Conservation (phyloP, 2,888 invertebrate genomes). For the Plusia festucae region DNA sequence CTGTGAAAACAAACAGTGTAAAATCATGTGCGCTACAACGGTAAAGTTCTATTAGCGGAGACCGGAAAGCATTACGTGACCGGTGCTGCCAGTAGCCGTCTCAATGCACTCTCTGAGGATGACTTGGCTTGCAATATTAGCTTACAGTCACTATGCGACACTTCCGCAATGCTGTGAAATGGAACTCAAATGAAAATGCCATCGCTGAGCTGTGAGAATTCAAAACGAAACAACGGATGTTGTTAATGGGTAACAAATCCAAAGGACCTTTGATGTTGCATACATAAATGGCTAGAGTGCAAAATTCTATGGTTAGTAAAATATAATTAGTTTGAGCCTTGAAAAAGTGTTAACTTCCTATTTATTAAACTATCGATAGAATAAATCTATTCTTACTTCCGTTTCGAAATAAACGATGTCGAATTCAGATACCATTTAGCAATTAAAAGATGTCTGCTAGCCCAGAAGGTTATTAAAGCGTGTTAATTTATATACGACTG, state of each 20-base stretch:
- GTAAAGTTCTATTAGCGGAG: constrained; percentile 73
- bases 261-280: constrained; percentile 40
- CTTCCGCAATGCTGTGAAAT: constrained; percentile 52
- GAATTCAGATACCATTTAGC: constrained; percentile 3
- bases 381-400: not conserved
- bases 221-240: constrained; percentile 21
- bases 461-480: constrained; percentile 4
- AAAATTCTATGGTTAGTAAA: constrained; percentile 30
- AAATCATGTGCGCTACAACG: constrained; percentile 60
- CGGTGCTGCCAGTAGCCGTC: constrained; percentile 62
- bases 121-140: constrained; percentile 55
- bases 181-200: constrained; percentile 36
- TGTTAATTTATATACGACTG: not conserved
- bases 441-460: constrained; percentile 4
- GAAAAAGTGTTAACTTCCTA: constrained; percentile 25
- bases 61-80: constrained; percentile 80
- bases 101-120: constrained; percentile 61
- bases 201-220: constrained; percentile 20
- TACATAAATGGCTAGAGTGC: constrained; percentile 28
- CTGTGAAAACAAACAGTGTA: constrained; percentile 41
- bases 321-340: constrained; percentile 38
- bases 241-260: constrained; percentile 27
- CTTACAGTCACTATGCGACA: constrained; percentile 33
- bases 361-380: constrained; percentile 4
- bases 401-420: not conserved